These are phyloP conservation scores for Scomber scombrus DNA, from an alignment of 2,113 vertebrate genomes.

Conservation along the genomic window DNA sequence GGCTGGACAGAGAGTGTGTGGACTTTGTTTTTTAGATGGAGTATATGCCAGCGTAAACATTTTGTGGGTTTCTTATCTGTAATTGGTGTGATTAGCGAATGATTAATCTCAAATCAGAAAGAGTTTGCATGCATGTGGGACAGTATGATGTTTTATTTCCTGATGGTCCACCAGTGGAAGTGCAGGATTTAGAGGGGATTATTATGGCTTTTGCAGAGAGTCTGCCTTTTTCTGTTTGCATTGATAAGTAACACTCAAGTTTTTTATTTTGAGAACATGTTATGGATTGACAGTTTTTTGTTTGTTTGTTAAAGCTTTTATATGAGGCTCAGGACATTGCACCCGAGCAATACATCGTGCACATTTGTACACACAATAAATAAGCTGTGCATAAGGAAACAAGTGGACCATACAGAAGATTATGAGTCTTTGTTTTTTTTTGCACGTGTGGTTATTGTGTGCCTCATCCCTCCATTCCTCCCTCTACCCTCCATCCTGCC, in stretches of 20 bases:
- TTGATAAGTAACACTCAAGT: slow-evolving; percentile 21
- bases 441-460: slow-evolving; percentile 53
- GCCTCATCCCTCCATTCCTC: slow-evolving; percentile 32
- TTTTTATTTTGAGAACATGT: not conserved
- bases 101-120: slow-evolving; percentile 9
- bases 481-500: slow-evolving; percentile 26
- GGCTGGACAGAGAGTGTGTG: not conserved
- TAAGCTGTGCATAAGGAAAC: slow-evolving; percentile 15
- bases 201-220: slow-evolving; percentile 41
- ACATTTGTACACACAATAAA: slow-evolving; percentile 6
- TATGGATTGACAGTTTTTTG: no score
- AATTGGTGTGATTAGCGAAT: slow-evolving; percentile 31
- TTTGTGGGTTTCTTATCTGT: slow-evolving; percentile 14
- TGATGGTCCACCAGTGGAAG: slow-evolving; percentile 42
- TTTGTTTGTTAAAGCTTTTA: not conserved
- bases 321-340: not conserved
- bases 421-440: slow-evolving; percentile 22
- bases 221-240: slow-evolving; percentile 19
- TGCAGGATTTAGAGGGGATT: slow-evolving; percentile 26
- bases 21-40: not conserved
- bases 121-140: slow-evolving; percentile 16
- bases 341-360: not conserved
- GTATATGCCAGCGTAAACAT: not conserved
- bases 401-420: slow-evolving; percentile 17
- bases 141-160: slow-evolving; percentile 56